Base-by-base conservation (phyloP, 2,888 invertebrate species). In the Trypoxylon attenuatum region DNA sequence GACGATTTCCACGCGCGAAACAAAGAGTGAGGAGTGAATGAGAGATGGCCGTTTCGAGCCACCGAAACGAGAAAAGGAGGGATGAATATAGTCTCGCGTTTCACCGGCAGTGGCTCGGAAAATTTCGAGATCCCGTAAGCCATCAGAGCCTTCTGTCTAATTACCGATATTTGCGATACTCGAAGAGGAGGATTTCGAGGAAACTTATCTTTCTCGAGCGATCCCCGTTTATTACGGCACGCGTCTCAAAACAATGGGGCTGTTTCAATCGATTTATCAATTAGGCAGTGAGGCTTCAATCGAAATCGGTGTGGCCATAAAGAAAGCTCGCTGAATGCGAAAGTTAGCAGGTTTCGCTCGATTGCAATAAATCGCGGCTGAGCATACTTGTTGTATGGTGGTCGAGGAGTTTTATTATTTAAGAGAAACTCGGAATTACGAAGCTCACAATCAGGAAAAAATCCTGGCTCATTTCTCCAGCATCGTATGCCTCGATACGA, bases 1-100 rank as follows among this genome's bases (percentile, higher is more conserved):
- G 69, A 63, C 62, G 56, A 60, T 68, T 63, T 21, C 41, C 57
- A 53, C 41, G 61, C 39, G 38, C 38, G 46, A 41, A 54, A 73
- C 69, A 55, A 70, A 70, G 50, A 51, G 51, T 47, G 33, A 15
- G 22, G 21, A 39, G 47, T 41, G 64, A 64, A 64, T 45, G 69
- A 64, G 59, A 57, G 49, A 56, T 67, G 60, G 45, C 47, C 45
- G 42, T 8, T 13, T 33, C 33, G 6, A 33, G 33, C 33, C 13
- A n/a, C 5, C 43, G 57, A 61, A 43, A 49, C 29, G 47, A 19
- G 43, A 51, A 51, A 25, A 33, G 43, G 41, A 47, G 53, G 25
- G 63, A 41, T 45, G 39, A n/a, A n/a, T n/a, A n/a, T n/a, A n/a
- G 38, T 65, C 47, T 60, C 46, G 56, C 60, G 39, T 58, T 61